A percentile compares a stretch with the other conserved stretches of the same genome.
Evolutionary conservation across 2,113 vertebrate species (phyloP).

Genomic region (Phyllostomus hastatus): DNA sequence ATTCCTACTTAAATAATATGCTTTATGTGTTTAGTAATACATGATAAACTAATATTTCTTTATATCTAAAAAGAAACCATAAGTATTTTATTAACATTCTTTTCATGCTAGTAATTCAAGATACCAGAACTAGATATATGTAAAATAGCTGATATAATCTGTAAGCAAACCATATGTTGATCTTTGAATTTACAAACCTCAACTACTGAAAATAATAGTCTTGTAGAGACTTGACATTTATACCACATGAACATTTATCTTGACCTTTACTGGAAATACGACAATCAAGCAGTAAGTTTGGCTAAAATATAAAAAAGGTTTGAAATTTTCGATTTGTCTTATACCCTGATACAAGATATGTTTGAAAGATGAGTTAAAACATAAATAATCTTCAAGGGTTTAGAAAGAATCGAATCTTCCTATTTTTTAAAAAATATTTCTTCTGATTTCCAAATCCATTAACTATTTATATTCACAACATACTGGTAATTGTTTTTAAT

Average conservation of each 20-base stretch:
- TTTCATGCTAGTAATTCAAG: constrained; percentile 39
- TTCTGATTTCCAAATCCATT: constrained; percentile 9
- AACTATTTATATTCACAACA: background rate
- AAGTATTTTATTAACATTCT: background rate
- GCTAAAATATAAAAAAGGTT: background rate
- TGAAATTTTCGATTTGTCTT: constrained; percentile 37
- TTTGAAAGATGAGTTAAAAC: constrained; percentile 39
- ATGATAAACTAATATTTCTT: background rate
- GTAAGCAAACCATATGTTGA: constrained; percentile 29
- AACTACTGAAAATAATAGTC: constrained; percentile 9
- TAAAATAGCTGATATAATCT: constrained; percentile 25
- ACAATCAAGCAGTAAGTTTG: background rate
- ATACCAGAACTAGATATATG: background rate
- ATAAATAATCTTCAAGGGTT: background rate
- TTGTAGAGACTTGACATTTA: constrained; percentile 2
- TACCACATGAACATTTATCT: background rate
- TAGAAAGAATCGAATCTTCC: background rate
- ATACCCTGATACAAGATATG: background rate
- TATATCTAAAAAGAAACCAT: constrained; percentile 19
- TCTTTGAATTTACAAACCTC: constrained; percentile 9
- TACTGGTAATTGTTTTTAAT: background rate
- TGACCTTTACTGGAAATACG: constrained; percentile 38
- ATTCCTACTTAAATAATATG: constrained; percentile 26
- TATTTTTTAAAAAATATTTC: background rate
- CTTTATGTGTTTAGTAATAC: background rate